Evolutionary conservation across 2,888 invertebrate species (phyloP).

Genomic region (Ochropacha duplaris): DNA sequence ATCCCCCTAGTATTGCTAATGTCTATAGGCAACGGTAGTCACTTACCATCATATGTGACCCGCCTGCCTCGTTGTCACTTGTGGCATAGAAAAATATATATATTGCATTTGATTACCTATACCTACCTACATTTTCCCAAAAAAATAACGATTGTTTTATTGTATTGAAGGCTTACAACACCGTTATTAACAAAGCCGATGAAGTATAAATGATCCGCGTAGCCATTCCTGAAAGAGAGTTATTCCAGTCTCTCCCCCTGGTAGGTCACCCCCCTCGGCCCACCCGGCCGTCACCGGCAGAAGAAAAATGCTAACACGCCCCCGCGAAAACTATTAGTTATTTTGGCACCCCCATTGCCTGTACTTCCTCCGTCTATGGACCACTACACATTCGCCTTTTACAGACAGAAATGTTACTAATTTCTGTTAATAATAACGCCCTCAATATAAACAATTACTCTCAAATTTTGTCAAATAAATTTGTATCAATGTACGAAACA

Average conservation of each 20-base stretch:
- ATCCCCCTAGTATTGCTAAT: no score
- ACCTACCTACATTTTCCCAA: conserved; percentile 18
- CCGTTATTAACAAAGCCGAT: conserved; percentile 74
- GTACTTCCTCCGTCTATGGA: conserved; percentile 67
- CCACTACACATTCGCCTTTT: conserved; percentile 50
- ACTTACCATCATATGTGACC: no score
- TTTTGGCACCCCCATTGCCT: conserved; percentile 79
- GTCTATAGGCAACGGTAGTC: no score
- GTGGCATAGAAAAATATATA: no score
- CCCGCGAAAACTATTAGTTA: conserved; percentile 83
- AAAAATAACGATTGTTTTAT: conserved; percentile 28
- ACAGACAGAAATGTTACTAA: conserved; percentile 21
- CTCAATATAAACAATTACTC: neutral
- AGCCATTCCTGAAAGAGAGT: conserved; percentile 72
- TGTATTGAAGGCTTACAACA: conserved; percentile 27
- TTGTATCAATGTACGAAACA: conserved; percentile 9
- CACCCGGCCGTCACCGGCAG: conserved; percentile 75
- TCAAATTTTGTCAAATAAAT: neutral
- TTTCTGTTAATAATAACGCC: conserved; percentile 1
- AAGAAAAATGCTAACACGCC: conserved; percentile 84
- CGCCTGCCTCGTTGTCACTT: no score
- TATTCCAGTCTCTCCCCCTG: conserved; percentile 48
- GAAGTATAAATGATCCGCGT: conserved; percentile 80
- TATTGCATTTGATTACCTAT: no score
- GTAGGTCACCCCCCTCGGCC: conserved; percentile 27